Evolutionary conservation across 2,113 vertebrate genomes (phyloP), one percentile per base, ranked within the genome.

Genomic region (Heliornis fulica): DNA sequence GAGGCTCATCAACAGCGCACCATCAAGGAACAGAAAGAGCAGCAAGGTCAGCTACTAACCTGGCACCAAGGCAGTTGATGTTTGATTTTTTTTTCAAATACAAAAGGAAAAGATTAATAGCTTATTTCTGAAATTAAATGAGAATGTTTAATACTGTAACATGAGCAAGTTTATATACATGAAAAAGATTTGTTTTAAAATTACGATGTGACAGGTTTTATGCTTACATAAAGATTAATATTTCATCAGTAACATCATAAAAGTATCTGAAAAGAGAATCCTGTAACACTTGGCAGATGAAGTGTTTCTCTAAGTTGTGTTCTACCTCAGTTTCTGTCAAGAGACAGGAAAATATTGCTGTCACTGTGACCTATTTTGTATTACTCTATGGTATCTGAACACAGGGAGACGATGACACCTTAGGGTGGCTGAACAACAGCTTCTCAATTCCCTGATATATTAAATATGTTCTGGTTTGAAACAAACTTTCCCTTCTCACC

Each of bases 401-500:
- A 65, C 15, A 59, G 1, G 4, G 28, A 95, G 26, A 83, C 53
- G 40, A 74, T 0, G 15, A 90, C 92, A 88, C 45, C 19, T 64
- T 19, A 28, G 54, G 12, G n/a, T 60, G 48, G 36, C 22, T 64
- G 40, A 83, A 41, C 46, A 83, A 38, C 2, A 84, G 46, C 53
- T 70, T 56, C 50, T 57, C 32, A 4, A n/a, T 69, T 87, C 83
- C 66, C 83, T 65, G 43, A 70, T 12, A 60, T 2, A 17, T 8
- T 23, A 59, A 74, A 65, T 18, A 45, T 0, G 0, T 14, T 61
- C 61, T 38, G 10, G 29, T 60, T 68, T 75, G 71, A 90, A 92
- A 88, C 1, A 25, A 91, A 74, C 29, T n/a, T 57, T 60, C 50
- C 57, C 65, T 94, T 94, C 97, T 89, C 98, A 99, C 99, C 99